Evolutionary conservation across 2,797 vertebrate species (phyloP), one percentile per base, ranked within the genome.

Genomic region (Cirrhinus mrigala): DNA sequence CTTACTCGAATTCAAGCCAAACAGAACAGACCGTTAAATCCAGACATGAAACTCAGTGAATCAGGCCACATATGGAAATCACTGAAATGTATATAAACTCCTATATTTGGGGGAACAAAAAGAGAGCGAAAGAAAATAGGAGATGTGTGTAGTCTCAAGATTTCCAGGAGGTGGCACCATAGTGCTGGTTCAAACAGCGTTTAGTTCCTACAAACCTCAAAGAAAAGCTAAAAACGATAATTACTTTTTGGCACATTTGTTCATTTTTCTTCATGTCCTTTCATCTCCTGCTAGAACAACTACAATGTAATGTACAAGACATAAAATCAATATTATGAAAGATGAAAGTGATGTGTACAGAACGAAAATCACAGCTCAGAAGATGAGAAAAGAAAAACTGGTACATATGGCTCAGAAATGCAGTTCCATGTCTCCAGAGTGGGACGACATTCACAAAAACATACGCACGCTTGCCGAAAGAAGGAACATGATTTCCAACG

Each of bases 141-240:
- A 78, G 92, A 93, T 94, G 90, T 94, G 91, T 93, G 93, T 93
- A 93, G 91, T 95, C 94, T 95, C 94, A 95, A 95, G 94, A 95
- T 95, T 95, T 94, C 93, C 95, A 96, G 96, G 94, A 95, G 94
- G 95, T 95, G 95, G 95, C 96, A 95, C 95, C 94, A 95, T 95
- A 94, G 94, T 94, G 94, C 94, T 95, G 92, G 93, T 91, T 94
- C 92, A 92, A 94, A 94, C 94, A 94, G 94, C 93, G 90, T 90
- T 91, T 94, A 91, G 88, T 93, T 92, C 92, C 89, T 93, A 94
- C 93, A 94, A 94, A 94, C 92, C 92, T 93, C 92, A 93, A 95
- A 93, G 91, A 92, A 94, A 95, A 93, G 91, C 94, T 92, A 29
- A 64, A 16, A 14, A 7, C 14, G 88, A 91, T 86, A 92, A 85